phyloP scores from a whole-genome alignment of 2,888 invertebrate species.

The Catocala sponsa region DNA sequence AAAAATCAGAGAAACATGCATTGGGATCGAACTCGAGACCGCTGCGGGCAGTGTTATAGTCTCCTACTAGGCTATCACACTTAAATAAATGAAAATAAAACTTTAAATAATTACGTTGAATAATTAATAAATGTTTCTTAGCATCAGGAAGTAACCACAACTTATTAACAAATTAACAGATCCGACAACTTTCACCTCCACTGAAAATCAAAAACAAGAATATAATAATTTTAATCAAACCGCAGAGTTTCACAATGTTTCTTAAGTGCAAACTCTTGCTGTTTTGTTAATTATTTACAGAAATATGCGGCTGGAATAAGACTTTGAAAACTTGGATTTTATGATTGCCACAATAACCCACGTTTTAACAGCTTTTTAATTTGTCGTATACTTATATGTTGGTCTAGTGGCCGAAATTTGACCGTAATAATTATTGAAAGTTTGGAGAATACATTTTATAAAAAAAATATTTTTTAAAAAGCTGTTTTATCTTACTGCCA shows the following conservation, averaged over 20 bases:
- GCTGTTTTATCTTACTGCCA: no score
- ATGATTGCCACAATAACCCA: not conserved
- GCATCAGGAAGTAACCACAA: not conserved
- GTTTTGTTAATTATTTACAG: not conserved
- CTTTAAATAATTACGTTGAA: not conserved
- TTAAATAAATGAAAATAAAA: not conserved
- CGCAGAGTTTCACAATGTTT: not conserved
- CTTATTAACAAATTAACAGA: constrained; percentile 1
- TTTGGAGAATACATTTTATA: no score
- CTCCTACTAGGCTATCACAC: no score
- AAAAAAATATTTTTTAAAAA: no score
- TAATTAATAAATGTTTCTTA: not conserved
- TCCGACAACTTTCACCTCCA: not conserved
- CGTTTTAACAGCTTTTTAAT: no score
- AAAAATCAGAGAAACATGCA: no score
- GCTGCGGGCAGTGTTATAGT: no score
- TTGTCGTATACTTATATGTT: no score
- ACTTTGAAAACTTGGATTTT: not conserved
- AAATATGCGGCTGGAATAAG: not conserved
- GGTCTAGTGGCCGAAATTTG: no score
- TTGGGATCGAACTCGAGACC: no score
- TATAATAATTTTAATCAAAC: constrained; percentile 2
- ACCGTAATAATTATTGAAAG: no score
- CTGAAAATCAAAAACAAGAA: constrained; percentile 1
- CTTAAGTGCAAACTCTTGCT: not conserved